Evolutionary conservation across 1,140 invertebrate genomes (phyloP).

Genomic region (Lepeophtheirus salmonis): DNA sequence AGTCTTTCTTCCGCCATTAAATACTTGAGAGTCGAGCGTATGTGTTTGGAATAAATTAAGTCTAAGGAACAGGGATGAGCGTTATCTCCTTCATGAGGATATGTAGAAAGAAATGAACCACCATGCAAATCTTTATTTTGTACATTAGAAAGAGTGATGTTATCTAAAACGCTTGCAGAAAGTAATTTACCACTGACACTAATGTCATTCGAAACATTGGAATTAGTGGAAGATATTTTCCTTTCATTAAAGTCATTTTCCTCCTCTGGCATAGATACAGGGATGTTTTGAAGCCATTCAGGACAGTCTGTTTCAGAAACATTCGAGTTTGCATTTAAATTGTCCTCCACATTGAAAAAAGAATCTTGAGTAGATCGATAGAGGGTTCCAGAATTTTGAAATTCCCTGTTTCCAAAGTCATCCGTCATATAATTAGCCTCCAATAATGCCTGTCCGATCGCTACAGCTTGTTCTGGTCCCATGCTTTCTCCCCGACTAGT

Average conservation of each 20-base stretch:
- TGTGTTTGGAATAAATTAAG: neutral
- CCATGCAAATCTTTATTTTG: too few species aligned
- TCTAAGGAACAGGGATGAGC: neutral
- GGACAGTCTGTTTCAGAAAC: neutral
- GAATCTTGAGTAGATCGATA: neutral
- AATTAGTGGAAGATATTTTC: neutral
- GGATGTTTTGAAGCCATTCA: neutral
- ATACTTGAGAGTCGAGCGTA: neutral
- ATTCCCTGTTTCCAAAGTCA: neutral
- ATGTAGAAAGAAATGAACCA: too few species aligned
- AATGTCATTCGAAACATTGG: neutral
- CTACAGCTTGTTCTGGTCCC: conserved; percentile 42
- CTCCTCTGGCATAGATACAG: neutral
- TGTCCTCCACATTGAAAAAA: too few species aligned
- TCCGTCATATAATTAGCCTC: conserved; percentile 48
- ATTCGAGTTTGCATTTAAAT: neutral
- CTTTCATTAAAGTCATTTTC: too few species aligned
- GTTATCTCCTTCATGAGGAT: too few species aligned
- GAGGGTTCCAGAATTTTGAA: neutral
- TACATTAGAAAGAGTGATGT: neutral
- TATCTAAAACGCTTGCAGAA: neutral
- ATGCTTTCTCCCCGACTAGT: conserved; percentile 31
- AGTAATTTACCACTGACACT: neutral
- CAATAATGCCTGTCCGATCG: conserved; percentile 58
- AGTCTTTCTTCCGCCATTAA: neutral